Evolutionary conservation across 1,140 invertebrate species (phyloP).

Genomic region (Piezodorus guildinii): DNA sequence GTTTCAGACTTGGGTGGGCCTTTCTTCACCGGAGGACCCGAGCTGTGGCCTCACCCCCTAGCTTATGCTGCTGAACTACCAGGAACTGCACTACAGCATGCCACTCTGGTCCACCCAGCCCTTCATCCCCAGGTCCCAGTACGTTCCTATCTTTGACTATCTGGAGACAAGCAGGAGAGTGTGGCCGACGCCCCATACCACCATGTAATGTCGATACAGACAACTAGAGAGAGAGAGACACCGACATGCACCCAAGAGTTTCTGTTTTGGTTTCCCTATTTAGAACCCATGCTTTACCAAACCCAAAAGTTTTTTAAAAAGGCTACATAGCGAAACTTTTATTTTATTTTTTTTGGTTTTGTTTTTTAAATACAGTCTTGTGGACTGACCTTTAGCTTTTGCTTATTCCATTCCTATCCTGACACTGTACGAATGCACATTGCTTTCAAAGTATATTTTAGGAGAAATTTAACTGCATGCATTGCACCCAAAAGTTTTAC

Average conservation of each 20-base stretch:
- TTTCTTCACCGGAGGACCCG: constrained; percentile 84
- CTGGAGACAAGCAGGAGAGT: constrained; percentile 54
- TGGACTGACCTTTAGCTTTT: too few relatives aligned
- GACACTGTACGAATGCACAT: too few relatives aligned
- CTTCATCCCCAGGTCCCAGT: constrained; percentile 93
- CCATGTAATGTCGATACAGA: constrained; percentile 28
- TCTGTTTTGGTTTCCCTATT: background rate
- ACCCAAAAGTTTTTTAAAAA: background rate
- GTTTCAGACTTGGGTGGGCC: constrained; percentile 79
- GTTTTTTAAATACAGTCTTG: too few relatives aligned
- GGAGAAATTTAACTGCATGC: background rate
- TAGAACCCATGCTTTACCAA: background rate
- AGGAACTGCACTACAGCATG: constrained; percentile 69
- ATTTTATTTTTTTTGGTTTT: too few relatives aligned
- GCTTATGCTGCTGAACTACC: constrained; percentile 75
- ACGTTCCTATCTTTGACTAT: constrained; percentile 92
- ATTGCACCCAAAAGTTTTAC: too few relatives aligned
- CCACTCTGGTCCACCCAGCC: constrained; percentile 83
- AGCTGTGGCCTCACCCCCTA: constrained; percentile 87
- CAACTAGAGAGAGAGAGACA: constrained; percentile 2
- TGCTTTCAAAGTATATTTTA: too few relatives aligned
- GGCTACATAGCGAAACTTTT: constrained; percentile 4
- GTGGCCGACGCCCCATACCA: constrained; percentile 28
- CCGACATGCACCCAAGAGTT: constrained; percentile 4
- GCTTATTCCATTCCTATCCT: too few relatives aligned